Percentiles rank a stretch among this genome's conserved stretches.
These are phyloP conservation scores for Gorsachius magnificus DNA, from an alignment of 2,797 vertebrate genomes.

Conservation along the genomic window DNA sequence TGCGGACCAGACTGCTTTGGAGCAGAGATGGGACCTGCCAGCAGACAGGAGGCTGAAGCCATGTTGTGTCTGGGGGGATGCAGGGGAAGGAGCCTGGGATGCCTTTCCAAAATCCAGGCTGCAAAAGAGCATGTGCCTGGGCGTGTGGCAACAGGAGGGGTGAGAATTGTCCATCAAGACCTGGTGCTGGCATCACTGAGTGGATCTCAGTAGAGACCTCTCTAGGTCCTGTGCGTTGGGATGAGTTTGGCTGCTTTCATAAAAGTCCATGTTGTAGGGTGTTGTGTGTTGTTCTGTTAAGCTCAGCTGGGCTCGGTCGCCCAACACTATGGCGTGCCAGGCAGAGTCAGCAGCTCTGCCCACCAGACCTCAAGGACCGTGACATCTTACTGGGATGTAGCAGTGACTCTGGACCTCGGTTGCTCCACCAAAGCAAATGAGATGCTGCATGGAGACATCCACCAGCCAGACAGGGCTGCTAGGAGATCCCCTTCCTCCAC, in stretches of 20 bases:
- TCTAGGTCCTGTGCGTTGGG: background rate
- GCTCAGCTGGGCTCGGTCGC: background rate
- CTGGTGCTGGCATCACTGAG: background rate
- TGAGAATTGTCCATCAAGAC: background rate
- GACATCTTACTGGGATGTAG: background rate
- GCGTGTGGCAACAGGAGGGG: background rate
- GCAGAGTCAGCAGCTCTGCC: background rate
- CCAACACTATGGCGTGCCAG: background rate
- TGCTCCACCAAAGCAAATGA: background rate
- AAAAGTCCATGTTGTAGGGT: background rate
- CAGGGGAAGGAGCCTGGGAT: background rate
- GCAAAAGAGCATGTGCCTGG: background rate
- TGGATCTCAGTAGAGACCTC: background rate
- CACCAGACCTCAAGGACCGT: rapidly evolving
- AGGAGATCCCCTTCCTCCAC: background rate
- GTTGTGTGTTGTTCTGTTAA: background rate
- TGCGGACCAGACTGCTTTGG: background rate
- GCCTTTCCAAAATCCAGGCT: conserved; percentile 4
- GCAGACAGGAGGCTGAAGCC: background rate
- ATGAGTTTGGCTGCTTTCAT: background rate
- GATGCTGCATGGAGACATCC: background rate
- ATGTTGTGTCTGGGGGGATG: background rate
- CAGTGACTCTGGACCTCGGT: background rate
- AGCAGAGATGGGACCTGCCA: background rate
- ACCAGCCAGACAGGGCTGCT: background rate